Percentiles rank a stretch among this genome's conserved stretches.
These are phyloP conservation scores for Chaetops frenatus DNA, from an alignment of 2,113 vertebrate species.

Conservation along the genomic window DNA sequence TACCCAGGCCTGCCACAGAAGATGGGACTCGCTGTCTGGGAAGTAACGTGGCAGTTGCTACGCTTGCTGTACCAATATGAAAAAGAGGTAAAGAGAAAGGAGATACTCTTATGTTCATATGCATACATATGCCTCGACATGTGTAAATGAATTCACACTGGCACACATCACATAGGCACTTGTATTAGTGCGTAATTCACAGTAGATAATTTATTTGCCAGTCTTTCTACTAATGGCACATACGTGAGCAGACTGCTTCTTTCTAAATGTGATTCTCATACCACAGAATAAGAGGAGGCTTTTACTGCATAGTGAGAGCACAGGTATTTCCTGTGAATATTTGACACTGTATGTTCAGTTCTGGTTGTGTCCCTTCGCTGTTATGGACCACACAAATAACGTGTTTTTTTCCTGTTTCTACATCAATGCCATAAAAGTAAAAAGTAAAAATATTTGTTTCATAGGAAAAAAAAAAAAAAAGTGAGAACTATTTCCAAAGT, in stretches of 20 bases:
- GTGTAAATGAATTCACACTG: conserved; percentile 11
- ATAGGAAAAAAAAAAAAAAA: background rate
- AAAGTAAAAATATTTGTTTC: background rate
- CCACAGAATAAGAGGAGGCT: background rate
- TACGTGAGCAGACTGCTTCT: conserved; percentile 26
- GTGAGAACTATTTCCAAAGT: background rate
- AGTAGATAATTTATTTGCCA: conserved; percentile 45
- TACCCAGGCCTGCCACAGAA: background rate
- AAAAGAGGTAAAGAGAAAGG: background rate
- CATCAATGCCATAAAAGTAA: background rate
- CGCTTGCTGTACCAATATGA: background rate
- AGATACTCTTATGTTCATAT: background rate
- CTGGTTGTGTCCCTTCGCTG: background rate
- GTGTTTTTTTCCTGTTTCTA: background rate
- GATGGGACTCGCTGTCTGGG: background rate
- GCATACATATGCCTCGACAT: background rate
- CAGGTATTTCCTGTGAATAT: background rate
- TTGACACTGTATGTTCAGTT: background rate
- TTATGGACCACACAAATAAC: background rate
- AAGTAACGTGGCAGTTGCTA: background rate
- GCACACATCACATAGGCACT: background rate
- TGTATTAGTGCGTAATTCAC: conserved; percentile 17
- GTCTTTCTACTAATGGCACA: conserved; percentile 29
- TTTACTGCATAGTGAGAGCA: background rate
- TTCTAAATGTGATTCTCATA: background rate